Evolutionary conservation across 2,888 invertebrate genomes (phyloP).

Genomic region (Zygogramma bicolorata): DNA sequence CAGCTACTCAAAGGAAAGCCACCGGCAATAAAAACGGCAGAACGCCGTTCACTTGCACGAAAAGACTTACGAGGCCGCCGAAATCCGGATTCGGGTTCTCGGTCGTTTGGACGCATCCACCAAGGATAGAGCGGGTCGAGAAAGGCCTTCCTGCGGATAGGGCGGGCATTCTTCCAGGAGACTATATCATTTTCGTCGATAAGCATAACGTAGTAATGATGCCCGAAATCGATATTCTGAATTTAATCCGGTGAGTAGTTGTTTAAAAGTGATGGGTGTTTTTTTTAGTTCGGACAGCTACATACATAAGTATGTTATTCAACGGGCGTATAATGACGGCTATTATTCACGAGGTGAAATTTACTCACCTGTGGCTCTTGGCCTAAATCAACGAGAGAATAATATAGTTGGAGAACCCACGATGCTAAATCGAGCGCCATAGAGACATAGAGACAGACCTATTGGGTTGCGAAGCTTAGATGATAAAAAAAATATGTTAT

Average conservation of each 20-base stretch:
- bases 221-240: conserved; percentile 78
- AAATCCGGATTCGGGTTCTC: conserved; percentile 84
- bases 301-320: background rate
- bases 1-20: conserved; percentile 69
- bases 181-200: conserved; percentile 90
- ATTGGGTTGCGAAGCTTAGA: too few relatives aligned
- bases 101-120: conserved; percentile 90
- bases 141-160: conserved; percentile 84
- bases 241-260: conserved; percentile 68
- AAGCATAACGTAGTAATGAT: conserved; percentile 88
- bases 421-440: too few relatives aligned
- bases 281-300: background rate
- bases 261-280: background rate
- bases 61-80: conserved; percentile 68
- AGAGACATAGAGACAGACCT: too few relatives aligned
- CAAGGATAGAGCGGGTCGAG: conserved; percentile 86
- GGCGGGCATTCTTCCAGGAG: conserved; percentile 86
- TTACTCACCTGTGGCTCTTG: too few relatives aligned
- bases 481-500: too few relatives aligned
- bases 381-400: too few relatives aligned
- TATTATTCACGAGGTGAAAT: too few relatives aligned
- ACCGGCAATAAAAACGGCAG: conserved; percentile 71
- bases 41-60: conserved; percentile 87
- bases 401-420: too few relatives aligned
- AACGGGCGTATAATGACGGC: too few relatives aligned